These are phyloP conservation scores for Actias luna DNA, from an alignment of 2,888 invertebrate genomes.

Conservation along the genomic window DNA sequence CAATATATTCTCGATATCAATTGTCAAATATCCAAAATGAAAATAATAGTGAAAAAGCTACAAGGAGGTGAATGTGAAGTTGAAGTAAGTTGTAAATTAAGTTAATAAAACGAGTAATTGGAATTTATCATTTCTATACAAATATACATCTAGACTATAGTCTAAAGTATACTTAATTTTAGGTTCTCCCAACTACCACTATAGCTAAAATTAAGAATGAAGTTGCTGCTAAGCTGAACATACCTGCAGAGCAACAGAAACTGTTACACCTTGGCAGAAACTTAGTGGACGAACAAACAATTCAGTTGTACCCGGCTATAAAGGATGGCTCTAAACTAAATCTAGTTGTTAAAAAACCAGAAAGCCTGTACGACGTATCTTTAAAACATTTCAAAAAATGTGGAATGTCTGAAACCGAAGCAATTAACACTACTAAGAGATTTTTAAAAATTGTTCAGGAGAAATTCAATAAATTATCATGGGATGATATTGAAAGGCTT, in stretches of 20 bases:
- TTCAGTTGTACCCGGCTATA: constrained; percentile 86
- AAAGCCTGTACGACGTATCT: constrained; percentile 81
- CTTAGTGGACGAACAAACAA: constrained; percentile 85
- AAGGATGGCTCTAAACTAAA: constrained; percentile 89
- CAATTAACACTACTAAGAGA: constrained; percentile 82
- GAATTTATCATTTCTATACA: background rate
- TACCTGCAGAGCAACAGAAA: constrained; percentile 86
- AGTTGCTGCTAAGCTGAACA: constrained; percentile 83
- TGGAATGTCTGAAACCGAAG: constrained; percentile 82
- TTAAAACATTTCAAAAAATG: constrained; percentile 83
- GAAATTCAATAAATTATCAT: constrained; percentile 78
- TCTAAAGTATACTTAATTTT: constrained; percentile 29
- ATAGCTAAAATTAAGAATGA: constrained; percentile 86
- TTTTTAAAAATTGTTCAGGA: constrained; percentile 79
- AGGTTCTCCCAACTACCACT: constrained; percentile 81
- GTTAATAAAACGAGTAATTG: background rate
- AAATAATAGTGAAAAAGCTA: constrained; percentile 87
- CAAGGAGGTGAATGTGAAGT: constrained; percentile 86
- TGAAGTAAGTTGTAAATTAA: constrained; percentile 73
- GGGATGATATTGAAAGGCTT: constrained; percentile 83
- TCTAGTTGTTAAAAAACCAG: constrained; percentile 86
- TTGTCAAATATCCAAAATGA: constrained; percentile 85
- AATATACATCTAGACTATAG: background rate
- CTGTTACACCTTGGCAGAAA: constrained; percentile 87
- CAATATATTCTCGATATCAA: too few species aligned